Evolutionary conservation across 2,888 invertebrate species (phyloP).

Genomic region (Eristalis arbustorum): DNA sequence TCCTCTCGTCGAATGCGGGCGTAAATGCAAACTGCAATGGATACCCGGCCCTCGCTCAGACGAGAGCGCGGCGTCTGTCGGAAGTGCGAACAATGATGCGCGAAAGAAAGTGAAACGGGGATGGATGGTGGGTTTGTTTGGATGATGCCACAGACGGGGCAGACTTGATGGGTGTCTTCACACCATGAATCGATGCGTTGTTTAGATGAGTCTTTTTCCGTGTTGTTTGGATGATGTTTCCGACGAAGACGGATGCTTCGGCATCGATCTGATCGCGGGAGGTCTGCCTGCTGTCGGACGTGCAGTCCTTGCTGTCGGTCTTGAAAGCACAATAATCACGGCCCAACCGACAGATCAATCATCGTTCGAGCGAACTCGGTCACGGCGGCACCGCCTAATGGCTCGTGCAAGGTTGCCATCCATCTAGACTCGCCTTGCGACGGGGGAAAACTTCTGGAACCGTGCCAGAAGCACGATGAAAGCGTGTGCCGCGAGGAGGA

Average conservation of each 20-base stretch:
- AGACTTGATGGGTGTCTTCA: slow-evolving; percentile 6
- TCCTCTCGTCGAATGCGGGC: slow-evolving; percentile 44
- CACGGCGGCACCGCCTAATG: neutral
- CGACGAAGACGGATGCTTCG: neutral
- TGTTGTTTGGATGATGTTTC: neutral
- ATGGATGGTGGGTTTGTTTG: slow-evolving; percentile 32
- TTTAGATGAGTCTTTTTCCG: slow-evolving; percentile 6
- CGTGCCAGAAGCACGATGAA: neutral
- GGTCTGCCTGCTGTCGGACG: neutral
- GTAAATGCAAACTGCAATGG: slow-evolving; percentile 39
- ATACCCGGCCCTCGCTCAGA: neutral
- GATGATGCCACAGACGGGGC: neutral
- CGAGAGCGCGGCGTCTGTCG: neutral
- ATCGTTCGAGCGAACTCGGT: neutral
- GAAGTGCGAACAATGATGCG: neutral
- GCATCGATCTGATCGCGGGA: neutral
- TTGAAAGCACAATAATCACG: too few relatives aligned
- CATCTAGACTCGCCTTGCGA: neutral
- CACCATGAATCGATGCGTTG: slow-evolving; percentile 1
- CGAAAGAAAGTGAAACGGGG: slow-evolving; percentile 36
- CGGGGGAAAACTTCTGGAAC: neutral
- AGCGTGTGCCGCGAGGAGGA: neutral
- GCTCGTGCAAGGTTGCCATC: neutral
- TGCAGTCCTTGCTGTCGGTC: too few relatives aligned
- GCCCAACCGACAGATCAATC: neutral